Conservation (phyloP, 2,797 vertebrate species). For the Mormyrus proboscirostris region DNA sequence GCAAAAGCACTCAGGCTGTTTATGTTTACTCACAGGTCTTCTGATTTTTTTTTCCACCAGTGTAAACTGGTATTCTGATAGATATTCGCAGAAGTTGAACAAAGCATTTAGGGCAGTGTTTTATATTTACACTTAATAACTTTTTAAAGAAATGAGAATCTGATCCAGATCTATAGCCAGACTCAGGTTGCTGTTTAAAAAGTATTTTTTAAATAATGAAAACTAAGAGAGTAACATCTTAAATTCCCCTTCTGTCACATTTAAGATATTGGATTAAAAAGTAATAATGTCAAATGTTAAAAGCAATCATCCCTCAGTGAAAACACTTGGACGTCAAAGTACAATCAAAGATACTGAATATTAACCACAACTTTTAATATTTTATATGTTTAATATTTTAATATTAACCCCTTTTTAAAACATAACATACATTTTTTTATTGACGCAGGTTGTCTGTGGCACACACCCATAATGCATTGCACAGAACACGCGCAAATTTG, state of each 20-base stretch:
- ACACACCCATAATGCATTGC: background rate
- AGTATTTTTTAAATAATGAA: background rate
- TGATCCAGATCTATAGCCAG: background rate
- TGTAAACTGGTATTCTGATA: background rate
- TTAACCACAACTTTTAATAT: background rate
- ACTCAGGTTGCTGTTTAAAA: background rate
- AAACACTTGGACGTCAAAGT: background rate
- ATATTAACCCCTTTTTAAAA: background rate
- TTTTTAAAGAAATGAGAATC: background rate
- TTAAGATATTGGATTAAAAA: background rate
- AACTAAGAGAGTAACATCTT: background rate
- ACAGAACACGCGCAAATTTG: background rate
- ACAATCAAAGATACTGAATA: background rate
- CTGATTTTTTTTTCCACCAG: background rate
- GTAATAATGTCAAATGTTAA: background rate
- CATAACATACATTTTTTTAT: background rate
- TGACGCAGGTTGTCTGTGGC: background rate
- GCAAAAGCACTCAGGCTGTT: background rate
- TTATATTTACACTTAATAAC: background rate
- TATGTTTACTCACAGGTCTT: slow-evolving; percentile 9
- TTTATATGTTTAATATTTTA: too few relatives aligned
- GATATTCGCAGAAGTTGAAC: background rate
- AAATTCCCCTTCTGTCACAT: background rate
- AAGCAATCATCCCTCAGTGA: background rate
- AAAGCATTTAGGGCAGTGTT: background rate